These are phyloP conservation scores for Napeogenes sylphis DNA, from an alignment of 2,888 invertebrate genomes.

Conservation along the genomic window DNA sequence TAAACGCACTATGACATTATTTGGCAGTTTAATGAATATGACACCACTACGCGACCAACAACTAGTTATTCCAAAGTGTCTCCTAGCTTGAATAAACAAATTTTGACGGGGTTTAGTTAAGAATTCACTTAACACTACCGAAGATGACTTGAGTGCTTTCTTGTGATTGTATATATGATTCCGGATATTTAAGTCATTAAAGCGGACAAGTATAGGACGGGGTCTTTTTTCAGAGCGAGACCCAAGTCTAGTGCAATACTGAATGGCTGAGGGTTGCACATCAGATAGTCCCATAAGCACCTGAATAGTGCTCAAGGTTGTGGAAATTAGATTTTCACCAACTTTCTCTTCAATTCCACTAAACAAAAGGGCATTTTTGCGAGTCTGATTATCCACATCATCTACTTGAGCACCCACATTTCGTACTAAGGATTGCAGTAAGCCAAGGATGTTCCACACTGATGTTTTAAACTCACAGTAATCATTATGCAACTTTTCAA, in stretches of 20 bases:
- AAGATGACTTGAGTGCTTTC: neutral
- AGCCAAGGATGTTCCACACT: too few species aligned
- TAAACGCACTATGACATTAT: too few species aligned
- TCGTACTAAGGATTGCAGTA: too few species aligned
- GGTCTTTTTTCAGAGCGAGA: neutral
- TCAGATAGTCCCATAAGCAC: neutral
- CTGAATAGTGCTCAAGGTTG: too few species aligned
- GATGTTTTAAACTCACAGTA: too few species aligned
- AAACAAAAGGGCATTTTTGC: too few species aligned
- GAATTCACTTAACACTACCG: slow-evolving; percentile 1
- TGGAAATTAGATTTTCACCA: too few species aligned
- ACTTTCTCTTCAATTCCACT: too few species aligned
- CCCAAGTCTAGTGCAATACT: neutral
- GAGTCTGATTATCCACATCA: too few species aligned
- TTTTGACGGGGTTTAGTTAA: neutral
- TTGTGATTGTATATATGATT: neutral
- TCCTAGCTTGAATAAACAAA: neutral
- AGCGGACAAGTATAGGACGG: neutral
- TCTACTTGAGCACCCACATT: too few species aligned
- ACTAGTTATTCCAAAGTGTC: slow-evolving; percentile 1
- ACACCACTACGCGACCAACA: neutral
- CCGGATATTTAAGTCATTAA: neutral
- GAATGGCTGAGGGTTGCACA: neutral
- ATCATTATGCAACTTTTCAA: too few species aligned
- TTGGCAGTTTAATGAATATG: too few species aligned